These are phyloP conservation scores for Drosophila helvetica DNA, from an alignment of 2,888 invertebrate genomes.

Conservation along the genomic window DNA sequence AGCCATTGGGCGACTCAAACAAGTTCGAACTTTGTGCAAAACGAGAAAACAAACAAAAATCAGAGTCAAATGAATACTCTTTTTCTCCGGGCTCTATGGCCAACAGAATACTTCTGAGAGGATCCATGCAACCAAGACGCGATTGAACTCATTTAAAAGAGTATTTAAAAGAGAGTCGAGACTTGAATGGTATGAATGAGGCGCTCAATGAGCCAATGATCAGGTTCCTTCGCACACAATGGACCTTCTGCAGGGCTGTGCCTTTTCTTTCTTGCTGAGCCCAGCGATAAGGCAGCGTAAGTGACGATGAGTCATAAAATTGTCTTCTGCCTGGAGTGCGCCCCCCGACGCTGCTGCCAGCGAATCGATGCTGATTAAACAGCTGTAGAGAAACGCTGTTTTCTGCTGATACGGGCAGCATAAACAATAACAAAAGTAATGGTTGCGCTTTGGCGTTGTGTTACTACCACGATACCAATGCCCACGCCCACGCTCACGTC, in stretches of 20 bases:
- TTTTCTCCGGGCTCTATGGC: background rate
- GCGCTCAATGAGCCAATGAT: conserved; percentile 29
- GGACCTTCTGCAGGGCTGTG: conserved; percentile 4
- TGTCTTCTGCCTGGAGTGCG: conserved; percentile 9
- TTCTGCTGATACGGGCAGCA: conserved; percentile 25
- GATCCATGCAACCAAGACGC: background rate
- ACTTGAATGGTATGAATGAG: background rate
- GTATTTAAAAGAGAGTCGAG: conserved; percentile 13
- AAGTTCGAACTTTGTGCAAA: conserved; percentile 47
- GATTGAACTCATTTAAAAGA: background rate
- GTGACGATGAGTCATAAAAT: conserved; percentile 25
- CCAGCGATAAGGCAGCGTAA: conserved; percentile 24
- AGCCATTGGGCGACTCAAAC: conserved; percentile 46
- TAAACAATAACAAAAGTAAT: conserved; percentile 41
- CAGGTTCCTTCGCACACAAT: conserved; percentile 55
- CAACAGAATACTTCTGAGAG: too few species aligned
- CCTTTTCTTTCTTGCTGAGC: conserved; percentile 16
- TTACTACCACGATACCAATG: conserved; percentile 35
- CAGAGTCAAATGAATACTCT: background rate
- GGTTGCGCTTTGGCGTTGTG: conserved; percentile 43
- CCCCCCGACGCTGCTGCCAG: background rate
- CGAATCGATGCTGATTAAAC: conserved; percentile 62
- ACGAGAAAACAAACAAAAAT: conserved; percentile 9
- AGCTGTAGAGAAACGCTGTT: conserved; percentile 46
- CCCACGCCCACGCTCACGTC: background rate